These are phyloP conservation scores for Torymus aiolomorphi DNA, from an alignment of 2,888 invertebrate species.

Conservation along the genomic window DNA sequence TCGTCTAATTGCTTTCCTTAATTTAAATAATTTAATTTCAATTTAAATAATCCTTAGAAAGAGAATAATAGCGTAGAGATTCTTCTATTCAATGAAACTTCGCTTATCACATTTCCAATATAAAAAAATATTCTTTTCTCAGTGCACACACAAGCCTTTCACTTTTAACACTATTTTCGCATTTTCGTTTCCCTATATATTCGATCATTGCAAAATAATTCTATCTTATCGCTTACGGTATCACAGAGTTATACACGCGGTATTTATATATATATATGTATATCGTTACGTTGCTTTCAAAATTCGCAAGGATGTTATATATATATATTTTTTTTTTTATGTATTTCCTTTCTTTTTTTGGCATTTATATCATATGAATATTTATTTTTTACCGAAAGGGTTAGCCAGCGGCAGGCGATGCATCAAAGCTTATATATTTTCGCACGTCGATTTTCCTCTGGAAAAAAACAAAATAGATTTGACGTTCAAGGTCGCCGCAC, in stretches of 20 bases:
- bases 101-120: conserved; percentile 47
- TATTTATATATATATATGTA: conserved; percentile 55
- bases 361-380: conserved; percentile 20
- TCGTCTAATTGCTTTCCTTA: neutral
- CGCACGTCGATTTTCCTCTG: conserved; percentile 59
- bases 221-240: conserved; percentile 74
- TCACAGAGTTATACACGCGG: conserved; percentile 74
- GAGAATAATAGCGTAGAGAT: conserved; percentile 38
- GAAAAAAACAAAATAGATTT: conserved; percentile 58
- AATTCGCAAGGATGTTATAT: conserved; percentile 44
- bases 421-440: conserved; percentile 58
- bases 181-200: conserved; percentile 42
- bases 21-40: conserved; percentile 7
- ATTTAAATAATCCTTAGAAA: conserved; percentile 29
- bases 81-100: conserved; percentile 37
- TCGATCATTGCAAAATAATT: conserved; percentile 70
- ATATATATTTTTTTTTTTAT: too few species aligned
- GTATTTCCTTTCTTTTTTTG: conserved; percentile 40
- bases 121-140: conserved; percentile 53
- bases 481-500: conserved; percentile 59
- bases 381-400: conserved; percentile 51
- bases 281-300: conserved; percentile 64
- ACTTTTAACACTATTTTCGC: conserved; percentile 54
- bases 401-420: conserved; percentile 58
- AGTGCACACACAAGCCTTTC: conserved; percentile 52